Evolutionary conservation across 2,888 invertebrate genomes (phyloP), one percentile per base, ranked within the genome.

Genomic region (Plagiodera versicolora): DNA sequence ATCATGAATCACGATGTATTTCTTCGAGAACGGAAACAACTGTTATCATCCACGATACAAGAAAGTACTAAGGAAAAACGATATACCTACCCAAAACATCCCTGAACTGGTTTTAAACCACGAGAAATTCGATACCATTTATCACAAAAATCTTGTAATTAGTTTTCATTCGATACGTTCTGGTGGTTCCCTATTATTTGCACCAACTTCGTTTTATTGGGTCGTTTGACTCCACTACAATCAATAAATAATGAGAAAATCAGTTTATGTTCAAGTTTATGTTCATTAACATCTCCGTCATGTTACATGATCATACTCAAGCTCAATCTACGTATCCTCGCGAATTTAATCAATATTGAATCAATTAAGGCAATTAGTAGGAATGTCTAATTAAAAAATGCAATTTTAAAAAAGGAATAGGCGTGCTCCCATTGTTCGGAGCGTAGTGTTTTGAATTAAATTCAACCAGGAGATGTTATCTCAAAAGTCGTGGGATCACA

Each of bases 401-500:
- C 57, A 57, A 49, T 54, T 56, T 57, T 54, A 51, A 63, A 63
- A 63, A 63, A 63, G 50, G 56, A 60, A 60, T 58, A 63, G 63
- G 63, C 63, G 63, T 60, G 47, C 61, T 61, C 57, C 64, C 65
- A 67, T 63, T 70, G 67, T 66, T 67, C 57, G 62, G 47, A 58
- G 60, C 54, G 57, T 51, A 56, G 59, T 61, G 59, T 64, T 71
- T 70, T 68, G 67, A 71, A 68, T 70, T 69, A 70, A 70, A 70
- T 71, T 69, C 63, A 69, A 59, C 62, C 64, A 61, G 58, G 51
- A 67, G 72, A 72, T 72, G 67, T 54, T 72, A 72, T 72, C 72
- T 58, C 63, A 18, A 59, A 65, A 73, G 71, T 72, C 71, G 72
- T 72, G 71, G 71, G 67, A 69, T 67, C 64, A 66, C 62, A 63